Evolutionary conservation across 2,113 vertebrate genomes (phyloP).

Genomic region (Entomyzon cyanotis): DNA sequence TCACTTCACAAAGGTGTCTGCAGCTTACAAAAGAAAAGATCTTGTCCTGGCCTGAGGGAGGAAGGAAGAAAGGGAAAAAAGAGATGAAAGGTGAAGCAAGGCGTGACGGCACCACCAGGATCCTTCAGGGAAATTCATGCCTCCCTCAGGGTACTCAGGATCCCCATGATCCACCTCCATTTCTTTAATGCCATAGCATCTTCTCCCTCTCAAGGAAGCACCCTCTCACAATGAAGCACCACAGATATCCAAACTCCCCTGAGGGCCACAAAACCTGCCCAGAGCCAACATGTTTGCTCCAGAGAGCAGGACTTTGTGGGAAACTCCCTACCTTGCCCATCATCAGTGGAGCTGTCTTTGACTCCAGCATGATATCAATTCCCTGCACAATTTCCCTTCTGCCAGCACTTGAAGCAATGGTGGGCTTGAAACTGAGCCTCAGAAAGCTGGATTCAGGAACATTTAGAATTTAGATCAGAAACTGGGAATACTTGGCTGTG

Average conservation of each 20-base stretch:
- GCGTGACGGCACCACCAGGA: neutral
- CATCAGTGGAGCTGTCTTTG: rapidly evolving
- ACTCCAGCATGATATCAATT: neutral
- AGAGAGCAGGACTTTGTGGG: too few relatives aligned
- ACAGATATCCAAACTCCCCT: neutral
- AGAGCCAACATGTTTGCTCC: rapidly evolving
- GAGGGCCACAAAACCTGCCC: neutral
- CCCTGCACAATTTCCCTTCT: neutral
- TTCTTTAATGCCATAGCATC: neutral
- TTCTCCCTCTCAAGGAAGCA: neutral
- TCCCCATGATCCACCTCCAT: rapidly evolving
- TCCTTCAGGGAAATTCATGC: neutral
- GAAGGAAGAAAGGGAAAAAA: neutral
- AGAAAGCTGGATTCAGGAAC: neutral
- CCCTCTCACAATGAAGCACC: neutral
- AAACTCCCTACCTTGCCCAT: neutral
- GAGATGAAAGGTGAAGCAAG: neutral
- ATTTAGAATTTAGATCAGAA: neutral
- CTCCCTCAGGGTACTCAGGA: too few relatives aligned
- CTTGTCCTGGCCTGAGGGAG: neutral
- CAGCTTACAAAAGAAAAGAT: neutral
- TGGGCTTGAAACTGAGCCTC: neutral
- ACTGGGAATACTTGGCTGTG: rapidly evolving
- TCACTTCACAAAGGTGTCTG: neutral
- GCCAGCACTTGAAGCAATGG: rapidly evolving